Evolutionary conservation across 2,797 vertebrate genomes (phyloP).

Genomic region (Syngnathus acus): DNA sequence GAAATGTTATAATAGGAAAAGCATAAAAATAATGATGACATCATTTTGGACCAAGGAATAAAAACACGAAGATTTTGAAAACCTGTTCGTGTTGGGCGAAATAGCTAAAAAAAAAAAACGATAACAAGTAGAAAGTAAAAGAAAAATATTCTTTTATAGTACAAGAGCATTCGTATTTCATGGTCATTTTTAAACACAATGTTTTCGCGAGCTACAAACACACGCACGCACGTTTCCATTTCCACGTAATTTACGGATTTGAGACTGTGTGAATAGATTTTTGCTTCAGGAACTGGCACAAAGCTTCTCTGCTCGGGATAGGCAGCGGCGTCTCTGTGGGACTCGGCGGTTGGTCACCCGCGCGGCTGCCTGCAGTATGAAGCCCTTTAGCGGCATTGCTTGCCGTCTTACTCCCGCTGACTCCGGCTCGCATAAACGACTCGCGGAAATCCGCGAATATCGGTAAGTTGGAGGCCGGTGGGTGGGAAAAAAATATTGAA

Average conservation of each 20-base stretch:
- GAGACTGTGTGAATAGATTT: too few relatives aligned
- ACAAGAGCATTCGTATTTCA: neutral
- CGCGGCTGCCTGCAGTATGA: slow-evolving; percentile 24
- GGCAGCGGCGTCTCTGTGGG: slow-evolving; percentile 2
- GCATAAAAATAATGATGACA: neutral
- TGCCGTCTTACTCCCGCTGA: slow-evolving; percentile 18
- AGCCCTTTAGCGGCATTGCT: slow-evolving; percentile 15
- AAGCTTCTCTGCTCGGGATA: neutral
- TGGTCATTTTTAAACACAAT: too few relatives aligned
- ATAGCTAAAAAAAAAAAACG: neutral
- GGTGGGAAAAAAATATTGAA: neutral
- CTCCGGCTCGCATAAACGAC: slow-evolving; percentile 8
- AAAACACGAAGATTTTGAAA: neutral
- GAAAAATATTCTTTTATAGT: neutral
- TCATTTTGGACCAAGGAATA: neutral
- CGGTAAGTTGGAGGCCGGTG: neutral
- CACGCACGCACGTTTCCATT: neutral
- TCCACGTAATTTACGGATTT: neutral
- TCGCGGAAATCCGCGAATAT: slow-evolving; percentile 4
- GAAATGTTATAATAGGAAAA: neutral
- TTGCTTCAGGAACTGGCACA: too few relatives aligned
- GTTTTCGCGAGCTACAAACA: neutral
- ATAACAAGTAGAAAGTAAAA: neutral
- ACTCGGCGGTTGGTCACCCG: slow-evolving; percentile 36
- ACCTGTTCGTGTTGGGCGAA: neutral